Percentiles rank a stretch among this genome's conserved stretches.
Conservation (phyloP, 2,797 vertebrate genomes). For the Hozukius guyotensis region DNA sequence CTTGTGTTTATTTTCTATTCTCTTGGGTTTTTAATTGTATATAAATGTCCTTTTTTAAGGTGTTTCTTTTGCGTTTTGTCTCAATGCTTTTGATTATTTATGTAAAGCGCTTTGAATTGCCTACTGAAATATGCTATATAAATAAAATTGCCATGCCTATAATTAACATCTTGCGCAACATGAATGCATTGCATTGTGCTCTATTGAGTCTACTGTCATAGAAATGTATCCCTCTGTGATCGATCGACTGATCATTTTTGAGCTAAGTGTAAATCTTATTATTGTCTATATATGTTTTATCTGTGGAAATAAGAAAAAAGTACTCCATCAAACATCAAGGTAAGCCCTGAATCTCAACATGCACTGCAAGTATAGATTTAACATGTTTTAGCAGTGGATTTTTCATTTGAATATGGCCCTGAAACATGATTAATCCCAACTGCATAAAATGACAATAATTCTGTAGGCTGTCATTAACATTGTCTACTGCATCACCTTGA, state of each 20-base stretch:
- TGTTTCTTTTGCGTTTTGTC: too few species aligned
- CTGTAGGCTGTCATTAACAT: conserved; percentile 25
- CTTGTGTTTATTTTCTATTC: too few species aligned
- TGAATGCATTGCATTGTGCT: background rate
- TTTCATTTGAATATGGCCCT: background rate
- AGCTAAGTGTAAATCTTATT: background rate
- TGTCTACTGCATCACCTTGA: conserved; percentile 48
- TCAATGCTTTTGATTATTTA: too few species aligned
- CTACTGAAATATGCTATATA: too few species aligned
- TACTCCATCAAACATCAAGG: background rate
- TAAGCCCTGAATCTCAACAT: background rate
- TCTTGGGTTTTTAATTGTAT: too few species aligned
- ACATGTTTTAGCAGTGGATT: background rate
- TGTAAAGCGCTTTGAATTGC: too few species aligned
- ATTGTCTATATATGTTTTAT: background rate
- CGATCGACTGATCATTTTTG: background rate
- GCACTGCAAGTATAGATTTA: background rate
- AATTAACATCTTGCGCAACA: background rate
- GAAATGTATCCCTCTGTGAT: background rate
- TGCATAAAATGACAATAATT: conserved; percentile 12
- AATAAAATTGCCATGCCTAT: too few species aligned
- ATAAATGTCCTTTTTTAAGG: too few species aligned
- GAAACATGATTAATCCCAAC: background rate
- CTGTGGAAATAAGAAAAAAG: background rate
- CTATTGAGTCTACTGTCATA: background rate